phyloP scores from a whole-genome alignment of 2,797 vertebrate species.

The Esox masquinongy region DNA sequence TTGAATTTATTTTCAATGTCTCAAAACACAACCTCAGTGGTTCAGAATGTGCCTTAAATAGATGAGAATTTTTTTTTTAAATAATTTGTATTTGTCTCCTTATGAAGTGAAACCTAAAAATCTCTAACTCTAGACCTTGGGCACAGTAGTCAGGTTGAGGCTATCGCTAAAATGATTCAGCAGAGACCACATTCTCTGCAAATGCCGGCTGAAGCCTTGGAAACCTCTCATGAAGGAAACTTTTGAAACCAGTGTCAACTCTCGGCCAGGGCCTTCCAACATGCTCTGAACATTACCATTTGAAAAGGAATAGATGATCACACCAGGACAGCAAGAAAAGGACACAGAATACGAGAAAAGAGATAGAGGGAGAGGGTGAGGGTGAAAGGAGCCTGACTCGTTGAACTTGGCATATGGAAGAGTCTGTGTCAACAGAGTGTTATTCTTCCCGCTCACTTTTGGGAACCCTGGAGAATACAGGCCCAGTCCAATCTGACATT shows the following conservation, averaged over 20 bases:
- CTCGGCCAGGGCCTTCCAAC: conserved; percentile 51
- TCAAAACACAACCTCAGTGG: too few relatives aligned
- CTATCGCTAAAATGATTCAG: conserved; percentile 50
- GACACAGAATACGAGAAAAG: background rate
- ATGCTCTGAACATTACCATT: conserved; percentile 66
- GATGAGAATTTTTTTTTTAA: too few relatives aligned
- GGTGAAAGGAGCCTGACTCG: conserved; percentile 51
- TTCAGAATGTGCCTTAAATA: too few relatives aligned
- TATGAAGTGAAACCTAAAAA: too few relatives aligned
- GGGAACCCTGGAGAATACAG: conserved; percentile 43
- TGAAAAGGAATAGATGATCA: conserved; percentile 56
- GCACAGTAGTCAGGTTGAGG: conserved; percentile 36
- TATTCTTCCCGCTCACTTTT: conserved; percentile 40
- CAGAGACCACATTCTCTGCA: conserved; percentile 43
- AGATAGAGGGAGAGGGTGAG: conserved; percentile 4
- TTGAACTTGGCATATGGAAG: conserved; percentile 67
- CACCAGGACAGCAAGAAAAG: conserved; percentile 39
- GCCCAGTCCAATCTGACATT: conserved; percentile 39
- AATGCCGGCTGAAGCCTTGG: conserved; percentile 55
- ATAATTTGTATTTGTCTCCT: too few relatives aligned
- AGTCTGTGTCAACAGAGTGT: conserved; percentile 52
- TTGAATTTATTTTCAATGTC: too few relatives aligned
- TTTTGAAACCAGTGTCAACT: conserved; percentile 51
- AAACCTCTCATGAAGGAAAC: conserved; percentile 60
- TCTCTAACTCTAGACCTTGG: conserved; percentile 22